Conservation (phyloP, 2,797 vertebrate genomes). For the Phalanger gymnotis region DNA sequence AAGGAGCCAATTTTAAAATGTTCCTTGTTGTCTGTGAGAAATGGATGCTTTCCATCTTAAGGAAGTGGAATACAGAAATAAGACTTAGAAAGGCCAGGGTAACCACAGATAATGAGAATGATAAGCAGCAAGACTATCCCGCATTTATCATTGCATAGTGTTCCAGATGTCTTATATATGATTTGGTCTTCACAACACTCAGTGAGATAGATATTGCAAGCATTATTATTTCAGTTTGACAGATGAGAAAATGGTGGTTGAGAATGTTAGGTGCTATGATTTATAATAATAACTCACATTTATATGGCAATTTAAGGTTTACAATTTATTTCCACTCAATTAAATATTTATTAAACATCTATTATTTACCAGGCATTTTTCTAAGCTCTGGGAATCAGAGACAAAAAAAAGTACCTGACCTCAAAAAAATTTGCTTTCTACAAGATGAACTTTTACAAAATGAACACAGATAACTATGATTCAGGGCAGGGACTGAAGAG, state of each 20-base stretch:
- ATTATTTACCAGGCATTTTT: not conserved
- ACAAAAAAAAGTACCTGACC: not conserved
- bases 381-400: not conserved
- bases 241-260: not conserved
- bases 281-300: not conserved
- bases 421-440: not conserved
- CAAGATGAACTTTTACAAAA: not conserved
- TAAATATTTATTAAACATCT: not conserved
- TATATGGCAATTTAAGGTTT: not conserved
- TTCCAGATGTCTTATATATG: not conserved
- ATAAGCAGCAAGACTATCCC: not conserved
- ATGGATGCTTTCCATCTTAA: not conserved
- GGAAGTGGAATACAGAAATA: not conserved
- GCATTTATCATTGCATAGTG: not conserved
- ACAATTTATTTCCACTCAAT: not conserved
- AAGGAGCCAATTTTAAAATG: conserved; percentile 61
- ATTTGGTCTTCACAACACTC: not conserved
- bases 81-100: not conserved
- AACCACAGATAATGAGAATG: not conserved
- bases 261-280: not conserved
- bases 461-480: not conserved
- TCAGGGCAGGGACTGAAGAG: not conserved
- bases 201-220: not conserved
- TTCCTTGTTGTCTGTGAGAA: conserved; percentile 45
- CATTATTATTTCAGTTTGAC: not conserved